phyloP scores from a whole-genome alignment of 2,888 invertebrate species.

The Anodontia alba region DNA sequence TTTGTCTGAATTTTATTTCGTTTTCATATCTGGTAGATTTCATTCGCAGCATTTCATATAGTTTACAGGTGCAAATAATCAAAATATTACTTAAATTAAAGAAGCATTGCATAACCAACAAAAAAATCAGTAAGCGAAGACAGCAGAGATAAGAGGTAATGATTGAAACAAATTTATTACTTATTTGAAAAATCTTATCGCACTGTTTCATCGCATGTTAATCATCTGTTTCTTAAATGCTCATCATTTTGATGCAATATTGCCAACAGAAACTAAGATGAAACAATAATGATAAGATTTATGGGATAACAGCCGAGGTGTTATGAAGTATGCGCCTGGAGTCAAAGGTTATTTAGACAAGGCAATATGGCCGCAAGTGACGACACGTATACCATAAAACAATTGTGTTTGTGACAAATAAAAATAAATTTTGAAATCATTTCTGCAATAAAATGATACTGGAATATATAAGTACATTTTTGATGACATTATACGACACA shows the following conservation, averaged over 20 bases:
- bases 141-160: not conserved
- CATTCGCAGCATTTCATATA: not conserved
- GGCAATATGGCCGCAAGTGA: not conserved
- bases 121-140: conserved; percentile 1
- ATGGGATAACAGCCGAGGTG: conserved; percentile 12
- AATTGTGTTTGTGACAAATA: not conserved
- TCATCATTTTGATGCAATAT: conserved; percentile 9
- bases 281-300: conserved; percentile 16
- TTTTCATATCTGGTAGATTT: conserved; percentile 2
- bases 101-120: not conserved
- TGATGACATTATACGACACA: not conserved
- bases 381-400: not conserved
- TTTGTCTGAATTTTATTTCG: no score
- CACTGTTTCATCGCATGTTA: not conserved
- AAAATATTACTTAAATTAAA: not conserved
- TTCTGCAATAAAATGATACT: not conserved
- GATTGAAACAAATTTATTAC: conserved; percentile 16
- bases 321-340: not conserved
- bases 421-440: not conserved
- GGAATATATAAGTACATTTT: not conserved
- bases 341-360: not conserved
- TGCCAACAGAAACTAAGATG: conserved; percentile 10
- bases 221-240: conserved; percentile 2
- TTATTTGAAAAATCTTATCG: conserved; percentile 16
- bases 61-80: not conserved